A percentile compares a stretch with the other conserved stretches of the same genome.
Conservation (phyloP, 2,888 invertebrate genomes). For the Temnothorax ravouxi region DNA sequence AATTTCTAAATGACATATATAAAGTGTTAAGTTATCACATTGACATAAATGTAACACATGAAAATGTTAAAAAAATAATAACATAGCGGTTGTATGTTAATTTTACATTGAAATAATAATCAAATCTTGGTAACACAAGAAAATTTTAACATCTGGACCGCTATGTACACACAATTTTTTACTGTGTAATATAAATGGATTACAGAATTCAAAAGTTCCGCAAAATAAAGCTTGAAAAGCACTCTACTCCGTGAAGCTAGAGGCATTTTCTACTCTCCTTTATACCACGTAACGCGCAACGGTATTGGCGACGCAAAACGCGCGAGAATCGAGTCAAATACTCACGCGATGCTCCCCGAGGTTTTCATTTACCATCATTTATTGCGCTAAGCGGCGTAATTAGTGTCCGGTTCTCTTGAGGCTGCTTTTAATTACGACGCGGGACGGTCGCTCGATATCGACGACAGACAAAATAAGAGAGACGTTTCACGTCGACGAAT, state of each 20-base stretch:
- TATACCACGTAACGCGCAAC: neutral
- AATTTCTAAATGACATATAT: too few relatives aligned
- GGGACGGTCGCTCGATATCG: constrained; percentile 11
- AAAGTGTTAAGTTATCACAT: too few relatives aligned
- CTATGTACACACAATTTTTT: too few relatives aligned
- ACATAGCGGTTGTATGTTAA: too few relatives aligned
- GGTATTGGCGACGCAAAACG: neutral
- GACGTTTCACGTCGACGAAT: neutral
- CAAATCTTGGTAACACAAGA: too few relatives aligned
- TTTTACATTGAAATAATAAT: too few relatives aligned
- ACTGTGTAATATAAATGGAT: neutral
- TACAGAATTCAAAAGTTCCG: constrained; percentile 6
- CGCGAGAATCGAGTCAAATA: constrained; percentile 12
- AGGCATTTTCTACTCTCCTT: constrained; percentile 1
- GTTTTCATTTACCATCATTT: constrained; percentile 41
- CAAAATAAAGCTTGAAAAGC: constrained; percentile 11
- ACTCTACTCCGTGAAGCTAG: neutral
- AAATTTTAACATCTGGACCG: too few relatives aligned
- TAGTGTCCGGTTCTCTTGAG: constrained; percentile 19
- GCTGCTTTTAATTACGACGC: constrained; percentile 14
- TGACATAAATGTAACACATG: too few relatives aligned
- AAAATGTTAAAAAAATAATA: too few relatives aligned
- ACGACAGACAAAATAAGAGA: constrained; percentile 8
- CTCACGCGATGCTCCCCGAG: constrained; percentile 1
- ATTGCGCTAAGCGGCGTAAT: constrained; percentile 36